phyloP scores from a whole-genome alignment of 1,140 invertebrate species.

The Odontomachus brunneus region DNA sequence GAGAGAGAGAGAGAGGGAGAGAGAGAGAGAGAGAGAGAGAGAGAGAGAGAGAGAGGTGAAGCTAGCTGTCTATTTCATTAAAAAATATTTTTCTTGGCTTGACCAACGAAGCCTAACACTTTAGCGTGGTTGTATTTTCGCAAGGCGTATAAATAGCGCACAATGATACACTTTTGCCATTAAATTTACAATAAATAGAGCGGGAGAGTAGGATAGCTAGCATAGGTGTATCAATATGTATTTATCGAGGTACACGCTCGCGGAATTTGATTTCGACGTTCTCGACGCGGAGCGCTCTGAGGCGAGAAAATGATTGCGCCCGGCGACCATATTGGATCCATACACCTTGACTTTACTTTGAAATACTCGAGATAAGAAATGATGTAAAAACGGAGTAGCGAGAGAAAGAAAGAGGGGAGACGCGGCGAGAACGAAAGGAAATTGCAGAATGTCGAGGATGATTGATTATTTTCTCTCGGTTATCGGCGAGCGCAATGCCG shows the following conservation, averaged over 20 bases:
- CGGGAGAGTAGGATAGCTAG: no score
- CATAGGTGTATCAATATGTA: constrained; percentile 54
- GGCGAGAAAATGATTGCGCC: constrained; percentile 40
- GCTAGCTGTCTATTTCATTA: no score
- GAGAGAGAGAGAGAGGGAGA: no score
- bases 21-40: no score
- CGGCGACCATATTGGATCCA: constrained; percentile 47
- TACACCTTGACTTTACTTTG: constrained; percentile 39
- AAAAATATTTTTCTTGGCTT: no score
- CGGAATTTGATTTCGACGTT: constrained; percentile 44
- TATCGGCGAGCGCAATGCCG: constrained; percentile 26
- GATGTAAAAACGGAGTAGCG: constrained; percentile 25
- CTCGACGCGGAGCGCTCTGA: neutral
- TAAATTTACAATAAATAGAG: no score
- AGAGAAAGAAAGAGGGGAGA: neutral
- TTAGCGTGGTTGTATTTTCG: no score
- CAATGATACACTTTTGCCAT: no score
- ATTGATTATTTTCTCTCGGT: constrained; percentile 52
- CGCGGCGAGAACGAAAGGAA: constrained; percentile 17
- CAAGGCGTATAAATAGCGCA: no score
- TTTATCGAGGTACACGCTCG: constrained; percentile 37
- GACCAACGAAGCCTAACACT: no score
- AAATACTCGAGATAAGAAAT: constrained; percentile 53
- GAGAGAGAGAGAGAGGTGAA: no score
- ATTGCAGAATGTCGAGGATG: constrained; percentile 55